Conservation (phyloP, 64 coral and sea anemone genomes). For the Anthopleura sola region DNA sequence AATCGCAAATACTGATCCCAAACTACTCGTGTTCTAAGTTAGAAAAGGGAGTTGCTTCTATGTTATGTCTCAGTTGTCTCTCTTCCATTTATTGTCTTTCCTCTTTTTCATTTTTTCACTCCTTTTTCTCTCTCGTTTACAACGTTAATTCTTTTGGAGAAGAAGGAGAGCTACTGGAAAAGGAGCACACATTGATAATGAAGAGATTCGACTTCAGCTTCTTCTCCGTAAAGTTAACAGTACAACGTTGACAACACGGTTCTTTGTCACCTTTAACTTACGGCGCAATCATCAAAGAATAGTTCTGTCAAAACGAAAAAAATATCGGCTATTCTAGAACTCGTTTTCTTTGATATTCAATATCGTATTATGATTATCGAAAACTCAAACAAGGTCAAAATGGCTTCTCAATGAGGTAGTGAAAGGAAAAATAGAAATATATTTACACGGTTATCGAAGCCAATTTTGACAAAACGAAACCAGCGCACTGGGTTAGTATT, state of each 20-base stretch:
- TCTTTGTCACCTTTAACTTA: background rate
- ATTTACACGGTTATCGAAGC: background rate
- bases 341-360: background rate
- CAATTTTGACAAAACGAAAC: background rate
- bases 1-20: too few species aligned
- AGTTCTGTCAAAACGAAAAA: background rate
- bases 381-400: conserved; percentile 8
- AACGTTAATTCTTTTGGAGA: background rate
- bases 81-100: background rate
- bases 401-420: background rate
- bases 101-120: background rate
- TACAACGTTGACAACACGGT: background rate
- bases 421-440: background rate
- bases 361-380: background rate
- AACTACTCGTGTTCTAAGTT: too few species aligned
- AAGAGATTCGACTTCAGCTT: too few species aligned
- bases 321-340: background rate
- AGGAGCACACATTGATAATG: too few species aligned
- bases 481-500: background rate
- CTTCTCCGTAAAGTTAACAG: background rate
- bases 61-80: too few species aligned
- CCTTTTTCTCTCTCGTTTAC: background rate
- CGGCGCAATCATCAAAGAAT: conserved; percentile 6
- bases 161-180: too few species aligned
- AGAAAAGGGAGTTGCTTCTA: too few species aligned